A percentile compares a stretch with the other conserved stretches of the same genome.
Evolutionary conservation across 2,888 invertebrate species (phyloP).

Genomic region (Ctenicera cuprea): DNA sequence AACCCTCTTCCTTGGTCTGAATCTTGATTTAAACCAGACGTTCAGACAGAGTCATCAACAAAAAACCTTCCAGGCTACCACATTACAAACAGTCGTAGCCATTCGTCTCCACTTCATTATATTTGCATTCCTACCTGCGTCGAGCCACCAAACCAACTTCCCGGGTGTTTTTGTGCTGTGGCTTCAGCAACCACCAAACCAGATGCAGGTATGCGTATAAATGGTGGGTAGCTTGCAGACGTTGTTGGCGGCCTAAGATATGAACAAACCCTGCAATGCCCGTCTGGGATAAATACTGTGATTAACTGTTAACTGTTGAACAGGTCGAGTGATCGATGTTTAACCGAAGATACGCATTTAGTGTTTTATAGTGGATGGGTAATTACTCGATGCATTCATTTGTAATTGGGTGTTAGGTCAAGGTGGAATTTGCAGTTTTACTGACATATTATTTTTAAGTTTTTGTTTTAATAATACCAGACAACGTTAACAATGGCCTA

Average conservation of each 20-base stretch:
- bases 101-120: conserved; percentile 43
- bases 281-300: conserved; percentile 47
- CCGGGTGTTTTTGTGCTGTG: conserved; percentile 38
- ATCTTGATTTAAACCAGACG: too few relatives aligned
- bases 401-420: conserved; percentile 21
- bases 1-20: not conserved
- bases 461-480: not conserved
- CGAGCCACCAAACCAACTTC: conserved; percentile 32
- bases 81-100: conserved; percentile 14
- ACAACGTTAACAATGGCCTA: too few relatives aligned
- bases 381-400: conserved; percentile 32
- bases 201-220: conserved; percentile 29
- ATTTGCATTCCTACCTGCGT: conserved; percentile 52
- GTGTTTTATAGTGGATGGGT: conserved; percentile 26
- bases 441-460: not conserved
- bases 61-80: conserved; percentile 17
- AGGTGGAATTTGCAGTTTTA: not conserved
- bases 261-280: conserved; percentile 12
- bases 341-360: conserved; percentile 44
- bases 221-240: conserved; percentile 13
- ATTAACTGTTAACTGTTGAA: conserved; percentile 48
- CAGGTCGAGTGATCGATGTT: conserved; percentile 47
- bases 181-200: conserved; percentile 26
- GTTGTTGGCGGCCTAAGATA: conserved; percentile 24
- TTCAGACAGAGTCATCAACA: conserved; percentile 12